Conservation (phyloP, 2,113 vertebrate species). For the Gallinago undulata region DNA sequence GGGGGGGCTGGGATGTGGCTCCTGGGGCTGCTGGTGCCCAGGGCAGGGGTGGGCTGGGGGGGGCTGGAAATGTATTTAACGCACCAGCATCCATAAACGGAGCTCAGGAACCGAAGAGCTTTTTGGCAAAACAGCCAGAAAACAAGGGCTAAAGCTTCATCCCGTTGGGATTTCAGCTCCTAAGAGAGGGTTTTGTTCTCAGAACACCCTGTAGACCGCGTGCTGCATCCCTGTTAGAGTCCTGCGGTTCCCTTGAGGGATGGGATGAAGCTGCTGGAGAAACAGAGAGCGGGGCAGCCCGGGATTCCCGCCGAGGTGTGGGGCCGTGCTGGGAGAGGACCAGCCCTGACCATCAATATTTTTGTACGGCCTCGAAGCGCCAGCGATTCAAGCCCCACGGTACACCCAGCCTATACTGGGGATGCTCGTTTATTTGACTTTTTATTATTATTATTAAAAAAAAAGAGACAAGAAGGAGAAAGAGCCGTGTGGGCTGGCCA, state of each 20-base stretch:
- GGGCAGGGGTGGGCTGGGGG: neutral
- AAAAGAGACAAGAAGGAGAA: too few species aligned
- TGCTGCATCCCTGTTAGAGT: neutral
- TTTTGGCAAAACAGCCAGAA: neutral
- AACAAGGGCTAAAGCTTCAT: neutral
- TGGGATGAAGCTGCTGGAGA: neutral
- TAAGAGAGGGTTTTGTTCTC: too few species aligned
- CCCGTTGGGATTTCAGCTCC: accelerated
- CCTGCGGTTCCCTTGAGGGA: neutral
- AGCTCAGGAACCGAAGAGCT: accelerated
- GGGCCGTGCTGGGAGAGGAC: neutral
- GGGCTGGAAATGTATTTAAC: neutral
- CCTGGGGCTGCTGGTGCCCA: accelerated
- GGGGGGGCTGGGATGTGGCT: accelerated
- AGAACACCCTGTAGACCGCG: accelerated
- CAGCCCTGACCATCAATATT: neutral
- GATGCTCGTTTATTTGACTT: neutral
- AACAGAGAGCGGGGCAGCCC: neutral
- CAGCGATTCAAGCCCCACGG: neutral
- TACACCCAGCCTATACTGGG: neutral
- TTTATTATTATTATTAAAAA: neutral
- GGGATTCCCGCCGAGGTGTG: neutral
- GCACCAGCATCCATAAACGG: neutral
- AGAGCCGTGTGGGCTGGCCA: neutral
- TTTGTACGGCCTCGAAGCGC: neutral